Evolutionary conservation across 2,113 vertebrate species (phyloP).

Genomic region (Ancistrus triradiatus): DNA sequence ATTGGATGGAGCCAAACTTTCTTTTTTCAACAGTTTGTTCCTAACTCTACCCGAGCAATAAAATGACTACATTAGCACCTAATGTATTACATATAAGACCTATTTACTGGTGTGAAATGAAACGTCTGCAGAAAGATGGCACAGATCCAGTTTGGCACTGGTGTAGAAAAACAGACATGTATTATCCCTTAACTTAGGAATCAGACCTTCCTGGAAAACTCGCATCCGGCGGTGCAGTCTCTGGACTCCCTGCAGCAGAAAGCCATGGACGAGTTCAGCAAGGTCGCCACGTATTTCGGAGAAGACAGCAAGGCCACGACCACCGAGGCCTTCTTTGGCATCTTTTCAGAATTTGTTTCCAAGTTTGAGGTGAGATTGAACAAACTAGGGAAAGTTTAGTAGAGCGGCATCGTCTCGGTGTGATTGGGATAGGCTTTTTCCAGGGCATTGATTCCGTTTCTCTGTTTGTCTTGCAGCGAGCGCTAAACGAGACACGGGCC

Average conservation of each 20-base stretch:
- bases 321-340: slow-evolving; percentile 92
- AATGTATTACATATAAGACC: not conserved
- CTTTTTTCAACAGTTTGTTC: too few relatives aligned
- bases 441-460: too few relatives aligned
- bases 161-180: too few relatives aligned
- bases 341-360: slow-evolving; percentile 91
- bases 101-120: too few relatives aligned
- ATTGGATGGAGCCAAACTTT: too few relatives aligned
- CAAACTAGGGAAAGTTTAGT: too few relatives aligned
- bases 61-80: too few relatives aligned
- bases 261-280: slow-evolving; percentile 87
- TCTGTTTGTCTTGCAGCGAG: slow-evolving; percentile 71
- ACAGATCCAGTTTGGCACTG: too few relatives aligned
- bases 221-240: slow-evolving; percentile 81
- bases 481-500: slow-evolving; percentile 81
- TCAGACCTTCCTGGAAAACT: slow-evolving; percentile 90
- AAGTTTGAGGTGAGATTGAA: slow-evolving; percentile 98
- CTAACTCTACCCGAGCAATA: too few relatives aligned
- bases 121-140: too few relatives aligned
- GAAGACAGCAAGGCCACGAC: slow-evolving; percentile 88
- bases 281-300: slow-evolving; percentile 87
- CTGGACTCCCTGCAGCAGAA: slow-evolving; percentile 85
- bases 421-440: too few relatives aligned
- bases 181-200: slow-evolving; percentile 56
- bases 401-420: too few relatives aligned